phyloP scores from a whole-genome alignment of 2,888 invertebrate genomes.

The Miltochrista miniata region DNA sequence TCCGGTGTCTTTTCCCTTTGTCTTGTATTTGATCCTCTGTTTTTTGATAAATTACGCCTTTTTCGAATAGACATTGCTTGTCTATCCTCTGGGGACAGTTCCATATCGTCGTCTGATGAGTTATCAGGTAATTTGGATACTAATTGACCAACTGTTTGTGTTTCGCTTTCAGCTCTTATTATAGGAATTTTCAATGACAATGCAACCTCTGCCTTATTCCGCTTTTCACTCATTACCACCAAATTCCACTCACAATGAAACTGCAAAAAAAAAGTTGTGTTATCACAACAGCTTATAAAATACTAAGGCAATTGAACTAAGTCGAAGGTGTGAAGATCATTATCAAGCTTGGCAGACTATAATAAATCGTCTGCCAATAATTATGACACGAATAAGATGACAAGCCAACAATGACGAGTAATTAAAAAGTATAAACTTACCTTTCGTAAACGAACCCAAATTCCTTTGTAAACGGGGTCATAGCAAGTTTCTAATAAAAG shows the following conservation, averaged over 20 bases:
- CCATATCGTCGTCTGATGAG: conserved; percentile 54
- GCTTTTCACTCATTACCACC: conserved; percentile 63
- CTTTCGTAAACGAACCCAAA: conserved; percentile 55
- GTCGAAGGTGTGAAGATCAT: conserved; percentile 29
- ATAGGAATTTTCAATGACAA: conserved; percentile 58
- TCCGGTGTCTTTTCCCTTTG: conserved; percentile 80
- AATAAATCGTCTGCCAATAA: conserved; percentile 65
- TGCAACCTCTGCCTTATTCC: conserved; percentile 42
- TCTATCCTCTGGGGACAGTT: conserved; percentile 61
- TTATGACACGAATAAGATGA: conserved; percentile 51
- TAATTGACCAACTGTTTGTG: conserved; percentile 57
- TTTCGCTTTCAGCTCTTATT: conserved; percentile 64
- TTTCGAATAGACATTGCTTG: conserved; percentile 83
- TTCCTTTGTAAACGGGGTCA: conserved; percentile 65
- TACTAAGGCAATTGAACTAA: conserved; percentile 52
- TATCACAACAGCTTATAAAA: conserved; percentile 45
- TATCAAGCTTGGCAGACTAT: conserved; percentile 60
- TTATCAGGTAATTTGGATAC: conserved; percentile 53
- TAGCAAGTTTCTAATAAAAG: conserved; percentile 71
- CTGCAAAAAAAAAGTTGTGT: conserved; percentile 57
- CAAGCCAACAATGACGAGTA: conserved; percentile 51
- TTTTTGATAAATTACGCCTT: conserved; percentile 85
- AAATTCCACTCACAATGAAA: conserved; percentile 26
- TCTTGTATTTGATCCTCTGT: conserved; percentile 74
- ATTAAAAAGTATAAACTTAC: conserved; percentile 63